Base-by-base conservation (phyloP, 2,113 vertebrate species). In the Arenaria interpres region DNA sequence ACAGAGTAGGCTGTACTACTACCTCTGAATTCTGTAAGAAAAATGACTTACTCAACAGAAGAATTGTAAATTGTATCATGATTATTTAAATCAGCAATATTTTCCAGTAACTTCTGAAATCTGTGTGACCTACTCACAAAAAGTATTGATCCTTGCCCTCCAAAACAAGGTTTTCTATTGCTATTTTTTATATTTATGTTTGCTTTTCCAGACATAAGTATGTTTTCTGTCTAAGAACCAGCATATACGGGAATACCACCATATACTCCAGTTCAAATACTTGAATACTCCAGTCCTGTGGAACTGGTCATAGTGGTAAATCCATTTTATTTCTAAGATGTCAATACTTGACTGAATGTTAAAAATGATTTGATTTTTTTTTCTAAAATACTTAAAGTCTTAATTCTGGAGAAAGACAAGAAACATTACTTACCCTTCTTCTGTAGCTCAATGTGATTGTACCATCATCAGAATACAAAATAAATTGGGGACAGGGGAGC, bases 381-480 rank as follows among this genome's bases (percentile, higher is more conserved):
- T 8, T 4, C 2, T 27, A 67, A 84, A 90, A 59, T 53, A 77
- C 12, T n/a, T 82, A 4, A 28, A 39, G 35, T 12, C 0, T 7
- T 67, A 53, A 27, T 57, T 87, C 56, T 45, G 37, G 63, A 81
- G 43, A 86, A 96, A 86, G 43, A 81, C 83, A 86, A 77, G n/a
- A 96, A 91, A 50, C 28, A 81, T 59, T 68, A 97, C 87, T 95
- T 82, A 97, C 91, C 93, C 24, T 64, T 84, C 66, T 74, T 92
- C 69, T 91, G 96, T 28, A 89, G 89, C 43, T 89, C 84, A 96
- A 45, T 89, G 66, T 82, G 57, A 87, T 18, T 92, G 91, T 93
- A 90, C 57, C 89, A 95, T 37, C 78, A 96, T 27, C 93, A 94
- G 67, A 97, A 91, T 43, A 96, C 37, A 96, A 92, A 96, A 89